These are phyloP conservation scores for Colletes collaris DNA, from an alignment of 2,888 invertebrate species.

Conservation along the genomic window DNA sequence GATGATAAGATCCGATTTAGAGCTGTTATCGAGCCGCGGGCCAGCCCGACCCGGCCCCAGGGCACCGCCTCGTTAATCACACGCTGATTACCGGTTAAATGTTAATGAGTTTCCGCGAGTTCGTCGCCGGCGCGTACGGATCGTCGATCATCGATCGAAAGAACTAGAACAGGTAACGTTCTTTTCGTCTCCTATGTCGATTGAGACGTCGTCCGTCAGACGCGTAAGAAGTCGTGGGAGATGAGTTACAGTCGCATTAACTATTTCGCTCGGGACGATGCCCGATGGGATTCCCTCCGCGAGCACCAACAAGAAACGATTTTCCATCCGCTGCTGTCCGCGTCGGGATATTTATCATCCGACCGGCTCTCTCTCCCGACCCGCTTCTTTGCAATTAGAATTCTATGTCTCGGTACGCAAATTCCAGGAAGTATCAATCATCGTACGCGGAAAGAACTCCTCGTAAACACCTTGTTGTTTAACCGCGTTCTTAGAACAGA, in stretches of 20 bases:
- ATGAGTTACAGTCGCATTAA: slow-evolving; percentile 36
- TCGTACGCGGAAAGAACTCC: background rate
- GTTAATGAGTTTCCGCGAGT: slow-evolving; percentile 66
- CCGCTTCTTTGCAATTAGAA: slow-evolving; percentile 16
- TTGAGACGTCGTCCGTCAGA: slow-evolving; percentile 55
- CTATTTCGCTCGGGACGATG: slow-evolving; percentile 36
- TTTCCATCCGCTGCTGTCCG: slow-evolving; percentile 3
- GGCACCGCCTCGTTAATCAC: slow-evolving; percentile 47
- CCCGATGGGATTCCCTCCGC: slow-evolving; percentile 11
- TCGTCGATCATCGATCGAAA: slow-evolving; percentile 55
- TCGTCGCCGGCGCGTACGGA: slow-evolving; percentile 29
- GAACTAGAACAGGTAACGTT: slow-evolving; percentile 57
- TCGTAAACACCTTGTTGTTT: too few relatives aligned
- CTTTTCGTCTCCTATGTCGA: slow-evolving; percentile 47
- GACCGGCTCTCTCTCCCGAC: background rate
- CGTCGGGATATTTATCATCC: slow-evolving; percentile 2
- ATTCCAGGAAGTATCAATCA: slow-evolving; percentile 19
- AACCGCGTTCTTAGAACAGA: too few relatives aligned
- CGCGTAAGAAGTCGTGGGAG: slow-evolving; percentile 24
- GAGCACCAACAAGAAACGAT: slow-evolving; percentile 30
- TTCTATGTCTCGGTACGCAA: slow-evolving; percentile 1
- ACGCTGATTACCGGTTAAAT: slow-evolving; percentile 66
- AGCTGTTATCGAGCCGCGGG: slow-evolving; percentile 25
- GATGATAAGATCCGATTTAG: slow-evolving; percentile 42
- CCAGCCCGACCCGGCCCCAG: background rate